Base-by-base conservation (phyloP, 64 coral and sea anemone genomes). In the Montipora capricornis region DNA sequence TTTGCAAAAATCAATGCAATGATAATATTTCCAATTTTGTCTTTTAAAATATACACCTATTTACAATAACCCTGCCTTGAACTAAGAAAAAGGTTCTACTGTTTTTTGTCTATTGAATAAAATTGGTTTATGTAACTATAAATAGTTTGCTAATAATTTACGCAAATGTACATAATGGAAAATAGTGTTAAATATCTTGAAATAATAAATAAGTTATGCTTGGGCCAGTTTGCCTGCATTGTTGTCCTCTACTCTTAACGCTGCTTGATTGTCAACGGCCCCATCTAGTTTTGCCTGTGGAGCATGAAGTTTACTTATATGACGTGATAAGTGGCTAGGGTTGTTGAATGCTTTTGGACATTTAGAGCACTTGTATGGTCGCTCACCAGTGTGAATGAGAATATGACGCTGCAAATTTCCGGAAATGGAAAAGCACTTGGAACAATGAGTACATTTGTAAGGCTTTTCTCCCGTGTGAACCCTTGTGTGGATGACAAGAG, bases 391-490 rank as follows among this genome's bases (percentile, higher is more conserved):
- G 68, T 99, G 97, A 53, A 99, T 99, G 5, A 99, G 95, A 80
- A 96, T 94, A 75, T 99, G 97, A 75, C 97, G 88, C 88, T 96
- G 94, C 55, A 99, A 49, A 74, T 99, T 99, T 7, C 97, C 97
- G 61, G 97, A 99, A 76, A 99, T 99, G 79, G 97, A 99, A 52
- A 99, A 99, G 66, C 92, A 89, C 67, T 99, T 99, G 8, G 84
- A 87, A 82, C 97, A 99, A 19, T 99, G 88, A 68, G 94, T 78
- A 55, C 97, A 99, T 13, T 95, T 82, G 75, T 99, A 99, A 74
- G 97, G 97, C 74, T 99, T 99, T 59, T 99, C 97, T 1, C 97
- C 97, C 2, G 94, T 99, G 82, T 99, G 97, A 20, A 99, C 97
- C 50, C 97, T 76, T n/a, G 95, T 96, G 48, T 99, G 97, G 84